Evolutionary conservation across 2,888 invertebrate genomes (phyloP).

Genomic region (Lumbricus terrestris): DNA sequence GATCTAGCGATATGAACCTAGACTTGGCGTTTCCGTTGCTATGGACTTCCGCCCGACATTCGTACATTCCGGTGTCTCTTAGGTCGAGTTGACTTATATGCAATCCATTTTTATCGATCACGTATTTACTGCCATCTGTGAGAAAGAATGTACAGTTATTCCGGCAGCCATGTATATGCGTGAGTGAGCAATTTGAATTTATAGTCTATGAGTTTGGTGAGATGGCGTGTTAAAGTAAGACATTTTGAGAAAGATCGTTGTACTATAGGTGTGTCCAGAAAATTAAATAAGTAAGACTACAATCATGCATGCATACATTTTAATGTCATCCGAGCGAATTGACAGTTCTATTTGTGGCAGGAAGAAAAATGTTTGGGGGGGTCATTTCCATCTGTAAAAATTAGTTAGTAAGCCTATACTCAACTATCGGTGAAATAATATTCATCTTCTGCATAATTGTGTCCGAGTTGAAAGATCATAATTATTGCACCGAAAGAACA

Average conservation of each 20-base stretch:
- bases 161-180: background rate
- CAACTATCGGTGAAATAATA: no score
- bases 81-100: constrained; percentile 22
- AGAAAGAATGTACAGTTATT: background rate
- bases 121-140: constrained; percentile 24
- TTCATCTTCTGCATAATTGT: no score
- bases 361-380: no score
- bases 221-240: background rate
- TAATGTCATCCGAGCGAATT: no score
- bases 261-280: no score
- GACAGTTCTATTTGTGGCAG: no score
- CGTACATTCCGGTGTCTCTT: constrained; percentile 28
- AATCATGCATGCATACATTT: no score
- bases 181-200: background rate
- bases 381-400: no score
- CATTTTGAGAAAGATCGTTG: background rate
- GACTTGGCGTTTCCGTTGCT: constrained; percentile 18
- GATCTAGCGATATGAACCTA: constrained; percentile 15
- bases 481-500: no score
- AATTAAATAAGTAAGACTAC: no score
- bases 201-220: background rate
- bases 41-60: constrained; percentile 21
- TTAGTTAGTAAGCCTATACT: no score
- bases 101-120: constrained; percentile 17
- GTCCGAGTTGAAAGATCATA: no score